phyloP scores from a whole-genome alignment of 2,797 vertebrate species.

The Chromis chromis region DNA sequence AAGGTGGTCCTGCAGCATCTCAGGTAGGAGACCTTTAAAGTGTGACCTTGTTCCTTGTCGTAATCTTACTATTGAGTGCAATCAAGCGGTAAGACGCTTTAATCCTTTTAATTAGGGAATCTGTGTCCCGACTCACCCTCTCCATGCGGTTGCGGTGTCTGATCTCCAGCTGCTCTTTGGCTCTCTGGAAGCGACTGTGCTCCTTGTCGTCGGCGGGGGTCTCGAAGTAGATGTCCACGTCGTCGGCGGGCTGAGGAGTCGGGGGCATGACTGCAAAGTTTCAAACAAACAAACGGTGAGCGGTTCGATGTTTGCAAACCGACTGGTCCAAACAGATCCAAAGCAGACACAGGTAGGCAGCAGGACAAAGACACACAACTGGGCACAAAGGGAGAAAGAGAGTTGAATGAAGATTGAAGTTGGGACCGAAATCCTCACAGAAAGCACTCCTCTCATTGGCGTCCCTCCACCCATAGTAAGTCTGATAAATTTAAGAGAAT shows the following conservation, averaged over 20 bases:
- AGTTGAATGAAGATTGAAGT: constrained; percentile 41
- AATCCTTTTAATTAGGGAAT: background rate
- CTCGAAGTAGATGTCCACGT: constrained; percentile 98
- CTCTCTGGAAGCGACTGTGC: constrained; percentile 97
- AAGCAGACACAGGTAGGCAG: constrained; percentile 31
- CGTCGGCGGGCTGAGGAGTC: constrained; percentile 91
- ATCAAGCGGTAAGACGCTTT: background rate
- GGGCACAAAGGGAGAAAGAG: background rate
- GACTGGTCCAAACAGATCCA: constrained; percentile 13
- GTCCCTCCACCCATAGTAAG: constrained; percentile 38
- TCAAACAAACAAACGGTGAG: constrained; percentile 33
- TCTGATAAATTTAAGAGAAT: constrained; percentile 67
- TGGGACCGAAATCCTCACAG: constrained; percentile 56
- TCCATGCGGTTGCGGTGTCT: constrained; percentile 97
- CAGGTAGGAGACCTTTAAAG: background rate
- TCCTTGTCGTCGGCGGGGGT: constrained; percentile 96
- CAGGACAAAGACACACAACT: constrained; percentile 23
- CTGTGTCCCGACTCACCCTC: constrained; percentile 83
- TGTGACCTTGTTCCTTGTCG: background rate
- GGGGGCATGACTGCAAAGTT: constrained; percentile 81
- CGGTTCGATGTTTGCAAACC: background rate
- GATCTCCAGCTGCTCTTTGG: constrained; percentile 97
- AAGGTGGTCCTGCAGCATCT: background rate
- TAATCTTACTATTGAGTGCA: no score
- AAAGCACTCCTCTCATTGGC: constrained; percentile 45